A percentile compares a stretch with the other conserved stretches of the same genome.
Evolutionary conservation across 2,797 vertebrate species (phyloP).

Genomic region (Mallotus villosus): DNA sequence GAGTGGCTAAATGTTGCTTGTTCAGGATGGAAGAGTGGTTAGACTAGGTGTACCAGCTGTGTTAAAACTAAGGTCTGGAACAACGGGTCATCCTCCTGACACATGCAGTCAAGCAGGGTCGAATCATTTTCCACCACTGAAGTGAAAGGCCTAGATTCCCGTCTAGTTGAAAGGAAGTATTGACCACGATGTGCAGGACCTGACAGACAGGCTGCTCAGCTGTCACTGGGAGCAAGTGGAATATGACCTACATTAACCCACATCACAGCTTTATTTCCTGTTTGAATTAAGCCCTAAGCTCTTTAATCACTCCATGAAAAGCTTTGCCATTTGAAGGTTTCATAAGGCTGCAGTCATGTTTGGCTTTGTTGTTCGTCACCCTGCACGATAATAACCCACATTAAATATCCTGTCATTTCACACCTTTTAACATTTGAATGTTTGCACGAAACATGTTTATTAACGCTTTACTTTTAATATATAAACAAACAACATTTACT

Average conservation of each 20-base stretch:
- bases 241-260: conserved; percentile 38
- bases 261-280: conserved; percentile 21
- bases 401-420: conserved; percentile 1
- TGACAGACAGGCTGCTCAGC: conserved; percentile 38
- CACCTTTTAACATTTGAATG: conserved; percentile 21
- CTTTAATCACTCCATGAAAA: neutral
- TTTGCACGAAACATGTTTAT: conserved; percentile 36
- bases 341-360: conserved; percentile 1
- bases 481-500: neutral
- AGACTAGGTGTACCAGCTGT: neutral
- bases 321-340: neutral
- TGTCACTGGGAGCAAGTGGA: conserved; percentile 52
- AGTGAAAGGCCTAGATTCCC: conserved; percentile 32
- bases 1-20: neutral
- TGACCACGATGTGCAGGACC: conserved; percentile 24
- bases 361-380: neutral
- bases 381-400: neutral
- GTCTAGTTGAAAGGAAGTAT: conserved; percentile 45
- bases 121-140: conserved; percentile 57
- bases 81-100: conserved; percentile 18
- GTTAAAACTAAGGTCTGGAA: neutral
- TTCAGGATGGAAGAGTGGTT: neutral
- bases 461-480: neutral
- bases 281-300: conserved; percentile 15
- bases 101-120: conserved; percentile 25